These are phyloP conservation scores for Haemorhous mexicanus DNA, from an alignment of 2,113 vertebrate genomes.

Conservation along the genomic window DNA sequence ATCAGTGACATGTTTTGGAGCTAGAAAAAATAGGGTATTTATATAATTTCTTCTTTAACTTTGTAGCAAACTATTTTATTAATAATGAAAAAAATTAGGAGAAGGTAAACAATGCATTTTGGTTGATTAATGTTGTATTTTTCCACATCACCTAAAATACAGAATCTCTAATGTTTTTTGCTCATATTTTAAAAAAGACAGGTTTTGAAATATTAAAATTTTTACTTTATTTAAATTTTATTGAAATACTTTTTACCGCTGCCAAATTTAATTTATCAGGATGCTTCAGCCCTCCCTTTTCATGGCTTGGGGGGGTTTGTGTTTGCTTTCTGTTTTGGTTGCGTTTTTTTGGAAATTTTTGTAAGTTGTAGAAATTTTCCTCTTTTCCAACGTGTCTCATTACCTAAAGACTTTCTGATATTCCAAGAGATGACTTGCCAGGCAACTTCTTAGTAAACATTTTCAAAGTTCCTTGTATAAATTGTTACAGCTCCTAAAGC, in stretches of 20 bases:
- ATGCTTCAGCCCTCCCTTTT: background rate
- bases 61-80: background rate
- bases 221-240: background rate
- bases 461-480: background rate
- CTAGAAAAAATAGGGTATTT: background rate
- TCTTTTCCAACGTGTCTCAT: background rate
- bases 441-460: background rate
- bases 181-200: background rate
- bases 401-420: background rate
- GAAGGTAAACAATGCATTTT: background rate
- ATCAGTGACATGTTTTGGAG: background rate
- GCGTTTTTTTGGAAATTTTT: background rate
- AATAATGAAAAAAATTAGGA: background rate
- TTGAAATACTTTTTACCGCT: background rate
- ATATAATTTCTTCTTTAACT: background rate
- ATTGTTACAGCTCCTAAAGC: slow-evolving; percentile 8
- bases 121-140: background rate
- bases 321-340: background rate
- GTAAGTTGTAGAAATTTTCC: background rate
- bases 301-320: accelerated
- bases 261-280: background rate
- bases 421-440: background rate
- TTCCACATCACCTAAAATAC: background rate
- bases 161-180: background rate
- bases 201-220: background rate